Conservation (phyloP, 2,888 invertebrate species). For the Thelaira solivaga region DNA sequence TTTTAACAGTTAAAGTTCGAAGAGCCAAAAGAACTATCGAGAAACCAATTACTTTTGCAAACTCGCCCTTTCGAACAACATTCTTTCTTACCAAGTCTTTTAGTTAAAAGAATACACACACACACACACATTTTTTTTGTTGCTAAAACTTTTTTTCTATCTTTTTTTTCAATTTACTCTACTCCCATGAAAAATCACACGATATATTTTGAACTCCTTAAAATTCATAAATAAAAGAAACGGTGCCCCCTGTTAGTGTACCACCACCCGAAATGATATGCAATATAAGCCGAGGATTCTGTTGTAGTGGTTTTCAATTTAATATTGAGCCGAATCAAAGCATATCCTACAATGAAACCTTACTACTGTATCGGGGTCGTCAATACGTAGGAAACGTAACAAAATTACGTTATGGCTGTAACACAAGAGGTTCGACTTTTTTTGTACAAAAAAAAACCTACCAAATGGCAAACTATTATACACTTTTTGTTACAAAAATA, state of each 20-base stretch:
- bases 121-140: neutral
- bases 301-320: slow-evolving; percentile 72
- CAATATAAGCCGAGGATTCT: slow-evolving; percentile 69
- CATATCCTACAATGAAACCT: slow-evolving; percentile 72
- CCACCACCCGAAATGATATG: slow-evolving; percentile 68
- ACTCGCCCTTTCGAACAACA: neutral
- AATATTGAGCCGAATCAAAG: slow-evolving; percentile 72
- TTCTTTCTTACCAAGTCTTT: neutral
- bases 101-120: neutral
- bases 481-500: slow-evolving; percentile 26
- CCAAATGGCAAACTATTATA: slow-evolving; percentile 17
- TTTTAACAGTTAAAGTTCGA: no score
- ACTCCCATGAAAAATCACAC: neutral
- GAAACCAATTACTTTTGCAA: neutral
- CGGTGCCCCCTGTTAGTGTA: slow-evolving; percentile 64
- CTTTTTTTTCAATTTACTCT: slow-evolving; percentile 34
- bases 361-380: slow-evolving; percentile 70
- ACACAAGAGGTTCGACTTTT: slow-evolving; percentile 64
- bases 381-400: slow-evolving; percentile 73
- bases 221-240: slow-evolving; percentile 59
- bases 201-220: slow-evolving; percentile 43
- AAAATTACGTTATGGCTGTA: slow-evolving; percentile 70
- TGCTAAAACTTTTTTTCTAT: neutral
- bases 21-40: no score
- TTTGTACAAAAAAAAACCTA: slow-evolving; percentile 21